Evolutionary conservation across 2,113 vertebrate species (phyloP), one percentile per base, ranked within the genome.

Genomic region (Tetrao urogallus): DNA sequence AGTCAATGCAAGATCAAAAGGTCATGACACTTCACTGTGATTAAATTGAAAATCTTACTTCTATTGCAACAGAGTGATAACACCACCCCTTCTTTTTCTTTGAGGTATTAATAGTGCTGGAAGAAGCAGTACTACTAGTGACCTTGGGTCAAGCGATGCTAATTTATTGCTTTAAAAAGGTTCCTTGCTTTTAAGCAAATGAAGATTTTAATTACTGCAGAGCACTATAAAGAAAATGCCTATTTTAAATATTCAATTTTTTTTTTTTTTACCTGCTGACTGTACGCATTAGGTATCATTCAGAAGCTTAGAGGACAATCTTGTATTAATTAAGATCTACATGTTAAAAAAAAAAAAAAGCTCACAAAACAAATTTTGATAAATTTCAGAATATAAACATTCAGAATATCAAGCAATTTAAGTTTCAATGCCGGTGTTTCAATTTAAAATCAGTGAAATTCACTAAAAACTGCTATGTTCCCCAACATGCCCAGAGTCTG

Each of bases 171-270:
- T 92, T 96, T 94, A 93, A 90, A 95, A 97, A 95, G 69, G 72
- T 70, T 93, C 83, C 69, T 87, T 96, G 92, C 96, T 97, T 97
- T 97, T 97, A 97, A 97, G 93, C 94, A 96, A 96, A 97, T 93
- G 88, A 97, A 90, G 82, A 94, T 96, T 97, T 97, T 96, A 96
- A 97, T 97, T 95, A 95, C 79, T 19, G 0, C 67, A 70, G 89
- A 95, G 88, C 78, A 81, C 89, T 92, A 95, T 82, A 96, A 96
- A 92, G 89, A 92, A 92, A 95, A 92, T 69, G 61, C 86, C 90
- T 94, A 85, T 93, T 97, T 74, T 92, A 95, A 96, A 92, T 96
- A 96, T 97, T 96, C 93, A 94, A 60, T 77, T 50, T 50, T 50
- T 36, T 82, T 50, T 36, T 82, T 80, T 94, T 93, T 94, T 95